Evolutionary conservation across 2,888 invertebrate species (phyloP).

Genomic region (Lottia scabra): DNA sequence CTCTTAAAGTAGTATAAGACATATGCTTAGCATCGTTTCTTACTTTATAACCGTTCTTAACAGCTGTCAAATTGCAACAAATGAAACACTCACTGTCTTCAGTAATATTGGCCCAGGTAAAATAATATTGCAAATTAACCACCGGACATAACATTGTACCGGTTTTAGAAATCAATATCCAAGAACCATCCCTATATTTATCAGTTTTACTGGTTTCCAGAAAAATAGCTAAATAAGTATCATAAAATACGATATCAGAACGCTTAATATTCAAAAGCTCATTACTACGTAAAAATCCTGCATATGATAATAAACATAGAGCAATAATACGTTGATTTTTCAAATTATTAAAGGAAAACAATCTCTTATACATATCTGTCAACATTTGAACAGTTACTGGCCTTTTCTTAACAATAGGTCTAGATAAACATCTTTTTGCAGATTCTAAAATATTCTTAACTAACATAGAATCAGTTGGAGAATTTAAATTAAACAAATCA

Average conservation of each 20-base stretch:
- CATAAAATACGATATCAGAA: slow-evolving; percentile 15
- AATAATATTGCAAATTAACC: slow-evolving; percentile 7
- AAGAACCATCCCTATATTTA: slow-evolving; percentile 22
- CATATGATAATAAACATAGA: slow-evolving; percentile 12
- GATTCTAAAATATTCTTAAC: slow-evolving; percentile 26
- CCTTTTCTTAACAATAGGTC: slow-evolving; percentile 21
- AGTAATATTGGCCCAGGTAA: neutral
- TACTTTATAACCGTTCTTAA: slow-evolving; percentile 7
- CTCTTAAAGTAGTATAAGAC: slow-evolving; percentile 19
- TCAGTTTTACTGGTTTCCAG: slow-evolving; percentile 27
- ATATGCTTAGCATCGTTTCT: slow-evolving; percentile 1
- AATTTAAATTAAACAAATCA: slow-evolving; percentile 21
- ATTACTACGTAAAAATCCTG: slow-evolving; percentile 18
- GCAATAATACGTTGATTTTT: slow-evolving; percentile 15
- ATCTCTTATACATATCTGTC: slow-evolving; percentile 8
- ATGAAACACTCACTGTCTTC: neutral
- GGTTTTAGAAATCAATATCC: slow-evolving; percentile 15
- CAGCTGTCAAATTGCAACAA: slow-evolving; percentile 4
- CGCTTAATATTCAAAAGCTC: slow-evolving; percentile 20
- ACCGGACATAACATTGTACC: slow-evolving; percentile 16
- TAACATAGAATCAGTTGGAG: slow-evolving; percentile 24
- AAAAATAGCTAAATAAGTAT: slow-evolving; percentile 14
- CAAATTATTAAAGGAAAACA: neutral
- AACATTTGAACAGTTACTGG: slow-evolving; percentile 18
- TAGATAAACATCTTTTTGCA: slow-evolving; percentile 20